Evolutionary conservation across 30 jellyfish, hydroid and myxozoan genomes (phyloP).

Genomic region (Aurelia sp.): DNA sequence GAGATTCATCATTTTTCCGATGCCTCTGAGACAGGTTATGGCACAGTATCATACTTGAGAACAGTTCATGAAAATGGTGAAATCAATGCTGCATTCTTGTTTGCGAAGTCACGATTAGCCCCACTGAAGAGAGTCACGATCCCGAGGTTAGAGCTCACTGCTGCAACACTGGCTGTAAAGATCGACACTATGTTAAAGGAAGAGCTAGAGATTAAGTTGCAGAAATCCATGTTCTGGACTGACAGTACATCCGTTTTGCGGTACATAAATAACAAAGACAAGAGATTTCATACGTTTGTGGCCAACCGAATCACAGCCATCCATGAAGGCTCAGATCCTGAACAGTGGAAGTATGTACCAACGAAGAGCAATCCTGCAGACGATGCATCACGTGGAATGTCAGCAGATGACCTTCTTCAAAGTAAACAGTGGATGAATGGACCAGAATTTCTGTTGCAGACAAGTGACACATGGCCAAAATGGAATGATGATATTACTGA

Average conservation of each 20-base stretch:
- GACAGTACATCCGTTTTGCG: slow-evolving; percentile 59
- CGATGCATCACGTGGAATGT: slow-evolving; percentile 65
- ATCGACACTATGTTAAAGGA: slow-evolving; percentile 38
- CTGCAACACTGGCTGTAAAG: slow-evolving; percentile 71
- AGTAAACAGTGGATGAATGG: too few relatives aligned
- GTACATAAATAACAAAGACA: slow-evolving; percentile 56
- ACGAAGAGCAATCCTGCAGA: slow-evolving; percentile 65
- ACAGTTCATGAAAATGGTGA: slow-evolving; percentile 22
- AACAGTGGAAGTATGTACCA: slow-evolving; percentile 38
- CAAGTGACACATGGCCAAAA: too few relatives aligned
- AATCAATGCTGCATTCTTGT: slow-evolving; percentile 31
- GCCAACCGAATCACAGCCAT: slow-evolving; percentile 54
- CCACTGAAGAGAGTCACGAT: slow-evolving; percentile 66
- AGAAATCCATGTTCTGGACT: slow-evolving; percentile 56
- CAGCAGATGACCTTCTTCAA: too few relatives aligned
- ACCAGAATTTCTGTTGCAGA: too few relatives aligned
- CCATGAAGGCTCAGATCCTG: slow-evolving; percentile 45
- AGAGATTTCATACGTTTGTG: slow-evolving; percentile 63
- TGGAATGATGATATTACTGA: too few relatives aligned
- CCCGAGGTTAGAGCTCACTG: slow-evolving; percentile 69
- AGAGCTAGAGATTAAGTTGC: slow-evolving; percentile 51
- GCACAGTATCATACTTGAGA: slow-evolving; percentile 67
- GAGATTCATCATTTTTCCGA: slow-evolving; percentile 62
- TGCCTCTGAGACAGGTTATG: slow-evolving; percentile 56
- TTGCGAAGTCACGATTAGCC: slow-evolving; percentile 63